These are phyloP conservation scores for Umimayanthus kanabou DNA, from an alignment of 92 coral and sea anemone species.

Conservation along the genomic window DNA sequence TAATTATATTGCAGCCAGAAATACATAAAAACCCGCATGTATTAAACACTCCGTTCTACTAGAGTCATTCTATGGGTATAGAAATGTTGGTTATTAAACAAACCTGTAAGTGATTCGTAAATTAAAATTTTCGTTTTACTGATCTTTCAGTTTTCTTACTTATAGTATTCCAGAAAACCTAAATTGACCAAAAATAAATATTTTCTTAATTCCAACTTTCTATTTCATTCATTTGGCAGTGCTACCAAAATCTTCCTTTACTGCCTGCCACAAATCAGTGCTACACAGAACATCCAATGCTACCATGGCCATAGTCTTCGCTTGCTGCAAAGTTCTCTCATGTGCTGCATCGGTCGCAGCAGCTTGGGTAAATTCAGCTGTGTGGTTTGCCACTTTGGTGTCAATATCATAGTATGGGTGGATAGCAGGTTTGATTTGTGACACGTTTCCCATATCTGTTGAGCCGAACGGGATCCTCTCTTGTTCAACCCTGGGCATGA, in stretches of 20 bases:
- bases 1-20: too few species aligned
- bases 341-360: slow-evolving; percentile 81
- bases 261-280: slow-evolving; percentile 60
- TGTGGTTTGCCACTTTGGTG: slow-evolving; percentile 79
- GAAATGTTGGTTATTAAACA: too few species aligned
- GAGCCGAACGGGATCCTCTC: slow-evolving; percentile 81
- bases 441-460: slow-evolving; percentile 99
- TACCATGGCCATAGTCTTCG: slow-evolving; percentile 84
- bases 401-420: slow-evolving; percentile 88
- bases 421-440: slow-evolving; percentile 91
- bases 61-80: too few species aligned
- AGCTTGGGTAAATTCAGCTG: slow-evolving; percentile 79
- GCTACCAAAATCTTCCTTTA: slow-evolving; percentile 69
- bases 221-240: not conserved
- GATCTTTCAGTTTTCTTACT: too few species aligned
- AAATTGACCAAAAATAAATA: not conserved
- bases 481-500: slow-evolving; percentile 80
- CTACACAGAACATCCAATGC: slow-evolving; percentile 85
- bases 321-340: slow-evolving; percentile 64
- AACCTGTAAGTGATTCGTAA: too few species aligned
- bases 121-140: too few species aligned
- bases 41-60: too few species aligned
- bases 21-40: too few species aligned
- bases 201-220: not conserved
- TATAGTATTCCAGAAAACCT: not conserved